phyloP scores from a whole-genome alignment of 2,113 vertebrate genomes.

The Leptobrachium leishanense region DNA sequence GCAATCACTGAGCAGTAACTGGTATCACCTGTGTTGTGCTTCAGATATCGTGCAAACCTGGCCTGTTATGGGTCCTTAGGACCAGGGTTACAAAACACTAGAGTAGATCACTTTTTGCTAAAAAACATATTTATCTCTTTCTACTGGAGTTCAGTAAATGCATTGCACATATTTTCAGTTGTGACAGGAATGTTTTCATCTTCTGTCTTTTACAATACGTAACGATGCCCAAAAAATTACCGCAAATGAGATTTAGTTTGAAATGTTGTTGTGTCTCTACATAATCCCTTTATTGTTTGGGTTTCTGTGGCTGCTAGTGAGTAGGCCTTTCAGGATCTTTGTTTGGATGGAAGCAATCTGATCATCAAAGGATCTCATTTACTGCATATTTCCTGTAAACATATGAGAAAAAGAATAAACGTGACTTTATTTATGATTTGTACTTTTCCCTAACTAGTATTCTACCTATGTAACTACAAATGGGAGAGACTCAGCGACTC shows the following conservation, averaged over 20 bases:
- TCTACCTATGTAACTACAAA: background rate
- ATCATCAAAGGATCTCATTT: constrained; percentile 28
- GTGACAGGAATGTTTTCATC: background rate
- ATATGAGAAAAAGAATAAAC: background rate
- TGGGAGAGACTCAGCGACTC: too few species aligned
- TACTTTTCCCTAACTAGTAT: background rate
- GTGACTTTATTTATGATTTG: background rate
- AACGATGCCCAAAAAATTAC: constrained; percentile 23
- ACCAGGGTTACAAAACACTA: too few species aligned
- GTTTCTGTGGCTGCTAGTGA: constrained; percentile 30
- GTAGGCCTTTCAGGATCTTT: constrained; percentile 29
- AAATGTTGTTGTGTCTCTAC: constrained; percentile 43
- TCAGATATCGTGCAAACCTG: too few species aligned
- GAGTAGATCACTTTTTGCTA: too few species aligned
- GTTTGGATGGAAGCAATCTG: constrained; percentile 24
- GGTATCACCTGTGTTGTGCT: too few species aligned
- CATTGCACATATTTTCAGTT: constrained; percentile 5
- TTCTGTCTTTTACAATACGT: constrained; percentile 29
- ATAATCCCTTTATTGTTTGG: constrained; percentile 42
- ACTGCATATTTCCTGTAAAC: constrained; percentile 35
- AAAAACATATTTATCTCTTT: background rate
- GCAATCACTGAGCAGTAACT: too few species aligned
- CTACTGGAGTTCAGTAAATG: background rate
- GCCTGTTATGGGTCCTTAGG: too few species aligned
- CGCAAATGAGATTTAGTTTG: constrained; percentile 41